These are phyloP conservation scores for Malachius bipustulatus DNA, from an alignment of 2,888 invertebrate species.

Conservation along the genomic window DNA sequence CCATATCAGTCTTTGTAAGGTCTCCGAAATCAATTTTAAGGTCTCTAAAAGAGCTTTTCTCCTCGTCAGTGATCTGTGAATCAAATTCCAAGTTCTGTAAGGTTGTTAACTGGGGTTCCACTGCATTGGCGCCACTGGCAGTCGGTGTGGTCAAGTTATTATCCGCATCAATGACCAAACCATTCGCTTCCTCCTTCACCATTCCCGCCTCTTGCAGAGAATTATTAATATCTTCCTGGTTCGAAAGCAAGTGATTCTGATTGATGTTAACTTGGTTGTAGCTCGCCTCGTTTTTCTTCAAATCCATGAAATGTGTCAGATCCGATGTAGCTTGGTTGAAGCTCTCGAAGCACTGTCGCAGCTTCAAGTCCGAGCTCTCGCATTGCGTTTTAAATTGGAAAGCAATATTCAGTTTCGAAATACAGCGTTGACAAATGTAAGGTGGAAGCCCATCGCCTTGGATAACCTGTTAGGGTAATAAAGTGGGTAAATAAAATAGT, in stretches of 20 bases:
- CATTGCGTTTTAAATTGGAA: conserved; percentile 37
- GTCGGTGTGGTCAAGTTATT: too few relatives aligned
- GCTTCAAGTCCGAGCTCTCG: conserved; percentile 34
- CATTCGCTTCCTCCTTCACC: too few relatives aligned
- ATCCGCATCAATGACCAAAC: too few relatives aligned
- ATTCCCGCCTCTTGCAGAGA: too few relatives aligned
- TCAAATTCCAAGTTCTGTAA: too few relatives aligned
- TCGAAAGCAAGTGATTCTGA: too few relatives aligned
- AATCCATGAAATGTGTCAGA: conserved; percentile 28
- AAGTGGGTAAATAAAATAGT: conserved; percentile 8
- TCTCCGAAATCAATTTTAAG: conserved; percentile 28
- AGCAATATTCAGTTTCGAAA: conserved; percentile 34
- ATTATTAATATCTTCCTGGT: too few relatives aligned
- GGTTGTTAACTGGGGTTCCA: too few relatives aligned
- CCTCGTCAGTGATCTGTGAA: too few relatives aligned
- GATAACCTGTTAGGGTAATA: conserved; percentile 28
- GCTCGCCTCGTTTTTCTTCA: conserved; percentile 27
- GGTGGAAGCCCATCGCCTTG: conserved; percentile 35
- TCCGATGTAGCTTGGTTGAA: conserved; percentile 23
- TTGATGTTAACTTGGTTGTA: too few relatives aligned
- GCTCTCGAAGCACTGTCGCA: conserved; percentile 32
- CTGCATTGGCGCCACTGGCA: too few relatives aligned
- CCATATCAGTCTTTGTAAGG: conserved; percentile 22
- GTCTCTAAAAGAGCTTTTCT: conserved; percentile 22
- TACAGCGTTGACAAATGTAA: conserved; percentile 36